Evolutionary conservation across 2,113 vertebrate genomes (phyloP).

Genomic region (Myxocyprinus asiaticus): DNA sequence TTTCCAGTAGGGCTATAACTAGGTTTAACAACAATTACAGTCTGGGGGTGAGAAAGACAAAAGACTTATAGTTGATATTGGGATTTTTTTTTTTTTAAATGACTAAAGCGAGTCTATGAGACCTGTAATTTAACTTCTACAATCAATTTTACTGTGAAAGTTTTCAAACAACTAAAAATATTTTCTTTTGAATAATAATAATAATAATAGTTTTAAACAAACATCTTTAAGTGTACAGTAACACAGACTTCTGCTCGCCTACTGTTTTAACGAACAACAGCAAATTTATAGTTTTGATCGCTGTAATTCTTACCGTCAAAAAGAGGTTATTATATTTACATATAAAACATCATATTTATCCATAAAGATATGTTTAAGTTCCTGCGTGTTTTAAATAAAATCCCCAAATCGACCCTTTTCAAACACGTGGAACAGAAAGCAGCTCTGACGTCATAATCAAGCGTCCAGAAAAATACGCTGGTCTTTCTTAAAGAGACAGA

Average conservation of each 20-base stretch:
- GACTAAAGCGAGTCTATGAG: too few relatives aligned
- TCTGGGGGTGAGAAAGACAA: not conserved
- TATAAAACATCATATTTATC: not conserved
- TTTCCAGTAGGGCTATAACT: not conserved
- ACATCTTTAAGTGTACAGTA: not conserved
- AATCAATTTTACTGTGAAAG: too few relatives aligned
- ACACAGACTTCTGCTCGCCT: not conserved
- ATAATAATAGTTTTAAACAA: not conserved
- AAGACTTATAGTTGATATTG: too few relatives aligned
- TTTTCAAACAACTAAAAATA: too few relatives aligned
- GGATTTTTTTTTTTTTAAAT: too few relatives aligned
- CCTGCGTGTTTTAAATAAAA: not conserved
- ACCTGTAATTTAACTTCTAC: too few relatives aligned
- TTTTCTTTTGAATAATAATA: too few relatives aligned
- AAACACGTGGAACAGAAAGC: not conserved
- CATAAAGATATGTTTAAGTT: not conserved
- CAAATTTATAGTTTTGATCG: not conserved
- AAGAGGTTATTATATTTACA: not conserved
- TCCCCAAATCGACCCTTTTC: not conserved
- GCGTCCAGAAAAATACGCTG: not conserved
- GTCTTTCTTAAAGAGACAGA: constrained; percentile 25
- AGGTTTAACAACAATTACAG: not conserved
- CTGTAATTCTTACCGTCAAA: not conserved
- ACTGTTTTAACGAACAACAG: not conserved
- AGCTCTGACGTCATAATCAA: constrained; percentile 7